Evolutionary conservation across 2,888 invertebrate genomes (phyloP).

Genomic region (Orthonychiurus folsomi): DNA sequence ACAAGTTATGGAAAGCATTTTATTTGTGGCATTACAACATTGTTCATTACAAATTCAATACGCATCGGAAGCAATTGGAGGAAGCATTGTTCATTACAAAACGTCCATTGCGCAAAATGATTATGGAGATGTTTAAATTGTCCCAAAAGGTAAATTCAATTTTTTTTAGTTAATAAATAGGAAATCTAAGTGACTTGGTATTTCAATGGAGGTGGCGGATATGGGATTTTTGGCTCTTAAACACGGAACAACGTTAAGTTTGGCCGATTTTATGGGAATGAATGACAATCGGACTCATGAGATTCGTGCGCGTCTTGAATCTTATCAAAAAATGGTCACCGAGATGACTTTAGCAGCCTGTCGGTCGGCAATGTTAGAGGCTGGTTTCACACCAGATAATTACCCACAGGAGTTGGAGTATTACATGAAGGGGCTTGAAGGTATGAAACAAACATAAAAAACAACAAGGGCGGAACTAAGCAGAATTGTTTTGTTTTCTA

Average conservation of each 20-base stretch:
- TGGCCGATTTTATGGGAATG: slow-evolving; percentile 26
- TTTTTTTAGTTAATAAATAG: not conserved
- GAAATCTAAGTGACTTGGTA: not conserved
- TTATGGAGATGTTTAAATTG: slow-evolving; percentile 62
- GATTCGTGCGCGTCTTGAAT: slow-evolving; percentile 43
- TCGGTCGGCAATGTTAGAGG: slow-evolving; percentile 60
- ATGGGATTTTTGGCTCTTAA: slow-evolving; percentile 32
- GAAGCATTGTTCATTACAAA: slow-evolving; percentile 66
- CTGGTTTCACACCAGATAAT: slow-evolving; percentile 72
- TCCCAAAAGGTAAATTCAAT: slow-evolving; percentile 52
- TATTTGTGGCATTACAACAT: slow-evolving; percentile 70
- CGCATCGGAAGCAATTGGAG: slow-evolving; percentile 53
- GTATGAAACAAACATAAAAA: slow-evolving; percentile 1
- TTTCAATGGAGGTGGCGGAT: slow-evolving; percentile 20
- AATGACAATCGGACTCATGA: slow-evolving; percentile 32
- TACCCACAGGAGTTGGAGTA: slow-evolving; percentile 36
- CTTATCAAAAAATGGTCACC: slow-evolving; percentile 44
- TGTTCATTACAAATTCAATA: slow-evolving; percentile 57
- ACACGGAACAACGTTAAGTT: slow-evolving; percentile 21
- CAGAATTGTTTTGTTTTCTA: slow-evolving; percentile 36
- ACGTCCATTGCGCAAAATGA: slow-evolving; percentile 59
- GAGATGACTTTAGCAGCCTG: slow-evolving; percentile 61
- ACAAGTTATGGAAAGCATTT: slow-evolving; percentile 57
- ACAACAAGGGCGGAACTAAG: slow-evolving; percentile 19
- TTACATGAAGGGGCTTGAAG: slow-evolving; percentile 30